A percentile compares a stretch with the other conserved stretches of the same genome.
Conservation (phyloP, 2,797 vertebrate genomes). For the Enteromius trimaculatus region DNA sequence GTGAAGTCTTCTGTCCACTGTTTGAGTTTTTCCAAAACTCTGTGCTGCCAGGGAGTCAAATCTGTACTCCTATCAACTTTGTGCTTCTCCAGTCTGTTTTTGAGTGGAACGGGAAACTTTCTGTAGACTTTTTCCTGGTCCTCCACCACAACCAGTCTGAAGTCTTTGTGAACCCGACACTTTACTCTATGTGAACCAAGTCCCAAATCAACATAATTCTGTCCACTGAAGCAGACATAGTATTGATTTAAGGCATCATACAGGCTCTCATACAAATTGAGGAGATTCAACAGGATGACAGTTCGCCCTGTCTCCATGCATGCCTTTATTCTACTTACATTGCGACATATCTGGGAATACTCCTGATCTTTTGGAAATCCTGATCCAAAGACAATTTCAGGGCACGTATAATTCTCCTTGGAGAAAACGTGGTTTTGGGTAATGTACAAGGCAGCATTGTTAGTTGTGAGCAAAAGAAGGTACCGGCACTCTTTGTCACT, state of each 20-base stretch:
- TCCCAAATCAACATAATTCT: constrained; percentile 83
- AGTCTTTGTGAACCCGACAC: constrained; percentile 78
- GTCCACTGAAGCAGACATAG: constrained; percentile 79
- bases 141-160: constrained; percentile 79
- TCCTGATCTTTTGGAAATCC: constrained; percentile 84
- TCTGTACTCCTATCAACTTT: constrained; percentile 78
- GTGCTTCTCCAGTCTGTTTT: constrained; percentile 84
- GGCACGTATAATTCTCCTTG: constrained; percentile 62
- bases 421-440: constrained; percentile 75
- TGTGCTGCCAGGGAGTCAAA: constrained; percentile 70
- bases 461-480: constrained; percentile 81
- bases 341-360: constrained; percentile 81
- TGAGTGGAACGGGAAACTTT: constrained; percentile 80
- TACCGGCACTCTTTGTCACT: constrained; percentile 74
- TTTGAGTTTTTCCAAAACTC: constrained; percentile 70
- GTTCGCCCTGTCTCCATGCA: constrained; percentile 84
- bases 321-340: constrained; percentile 80
- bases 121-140: constrained; percentile 81
- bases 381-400: constrained; percentile 83
- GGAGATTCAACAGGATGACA: constrained; percentile 81
- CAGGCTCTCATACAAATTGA: constrained; percentile 84
- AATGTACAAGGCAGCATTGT: constrained; percentile 81
- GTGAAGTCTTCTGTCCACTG: constrained; percentile 71
- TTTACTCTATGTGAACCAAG: constrained; percentile 84
- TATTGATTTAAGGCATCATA: constrained; percentile 84